Evolutionary conservation across 2,113 vertebrate species (phyloP), one percentile per base, ranked within the genome.

Genomic region (Lepus europaeus): DNA sequence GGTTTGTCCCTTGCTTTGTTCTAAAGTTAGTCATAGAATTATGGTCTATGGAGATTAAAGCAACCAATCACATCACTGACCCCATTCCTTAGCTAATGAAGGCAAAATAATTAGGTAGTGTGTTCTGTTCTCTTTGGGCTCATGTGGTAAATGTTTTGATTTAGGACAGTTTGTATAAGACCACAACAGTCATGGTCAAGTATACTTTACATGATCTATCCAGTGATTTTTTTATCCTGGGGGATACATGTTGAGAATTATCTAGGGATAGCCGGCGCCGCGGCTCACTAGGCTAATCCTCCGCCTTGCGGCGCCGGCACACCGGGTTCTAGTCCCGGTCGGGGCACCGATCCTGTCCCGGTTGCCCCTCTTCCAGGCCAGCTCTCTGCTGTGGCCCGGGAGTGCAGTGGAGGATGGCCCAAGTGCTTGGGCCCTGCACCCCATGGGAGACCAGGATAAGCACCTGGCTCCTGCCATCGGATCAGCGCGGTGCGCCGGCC

Each of bases 1-100:
- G 14, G 9, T 69, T 84, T 63, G 19, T 53, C 82, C 93, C 70
- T 89, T 69, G 27, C 80, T 91, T 79, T 89, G n/a, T 89, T 93
- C 93, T 36, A 81, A 93, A 87, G 49, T 93, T 88, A 94, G 87
- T 66, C 33, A 80, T 76, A 49, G 91, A 91, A 68, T 90, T 95
- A 84, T 74, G 76, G 25, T 29, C 64, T 88, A 25, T 6, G 20
- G 88, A 95, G 90, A 94, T 72, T 53, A 94, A 94, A 95, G 79
- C 25, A 89, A 63, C 53, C 79, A 70, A 90, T 81, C 45, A 82
- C 10, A 2, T 87, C 80, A 92, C 64, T 3, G 0, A 80, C 10
- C 94, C 64, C 16, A 59, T 23, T 90, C 63, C 51, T 81, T 87
- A 85, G 51, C 51, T 74, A 91, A 80, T 76, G 36, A 93, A 88